Evolutionary conservation across 2,888 invertebrate genomes (phyloP).

Genomic region (Globia sparganii): DNA sequence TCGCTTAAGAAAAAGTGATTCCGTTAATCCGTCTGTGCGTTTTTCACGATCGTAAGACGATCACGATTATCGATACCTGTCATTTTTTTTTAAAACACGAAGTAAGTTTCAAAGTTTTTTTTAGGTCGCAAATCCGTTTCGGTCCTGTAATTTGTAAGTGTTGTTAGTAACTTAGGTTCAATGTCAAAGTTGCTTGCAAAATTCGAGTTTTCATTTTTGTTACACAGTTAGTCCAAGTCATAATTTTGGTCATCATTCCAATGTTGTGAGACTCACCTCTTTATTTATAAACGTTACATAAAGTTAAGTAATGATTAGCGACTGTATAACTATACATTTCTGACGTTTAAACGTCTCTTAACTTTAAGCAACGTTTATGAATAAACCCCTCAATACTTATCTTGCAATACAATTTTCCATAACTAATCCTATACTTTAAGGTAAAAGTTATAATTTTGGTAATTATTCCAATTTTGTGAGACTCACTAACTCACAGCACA

Average conservation of each 20-base stretch:
- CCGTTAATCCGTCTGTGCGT: constrained; percentile 44
- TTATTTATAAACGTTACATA: too few species aligned
- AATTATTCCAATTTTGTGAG: not conserved
- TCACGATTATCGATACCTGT: constrained; percentile 51
- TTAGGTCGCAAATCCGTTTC: not conserved
- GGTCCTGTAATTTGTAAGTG: constrained; percentile 11
- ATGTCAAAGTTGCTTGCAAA: constrained; percentile 1
- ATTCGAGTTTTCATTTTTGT: not conserved
- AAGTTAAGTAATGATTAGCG: too few species aligned
- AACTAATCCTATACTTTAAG: not conserved
- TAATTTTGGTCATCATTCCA: not conserved
- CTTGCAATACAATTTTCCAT: too few species aligned
- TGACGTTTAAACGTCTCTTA: too few species aligned
- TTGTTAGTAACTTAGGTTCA: not conserved
- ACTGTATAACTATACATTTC: too few species aligned
- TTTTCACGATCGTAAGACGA: constrained; percentile 45
- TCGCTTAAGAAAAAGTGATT: not conserved
- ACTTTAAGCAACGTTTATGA: too few species aligned
- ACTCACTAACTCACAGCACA: not conserved
- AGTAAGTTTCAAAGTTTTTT: not conserved
- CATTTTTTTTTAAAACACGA: constrained; percentile 36
- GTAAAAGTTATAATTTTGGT: not conserved
- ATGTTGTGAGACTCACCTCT: too few species aligned
- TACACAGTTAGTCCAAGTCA: not conserved
- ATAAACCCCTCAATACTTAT: too few species aligned